Base-by-base conservation (phyloP, 2,888 invertebrate genomes). In the Lycia hirtaria region DNA sequence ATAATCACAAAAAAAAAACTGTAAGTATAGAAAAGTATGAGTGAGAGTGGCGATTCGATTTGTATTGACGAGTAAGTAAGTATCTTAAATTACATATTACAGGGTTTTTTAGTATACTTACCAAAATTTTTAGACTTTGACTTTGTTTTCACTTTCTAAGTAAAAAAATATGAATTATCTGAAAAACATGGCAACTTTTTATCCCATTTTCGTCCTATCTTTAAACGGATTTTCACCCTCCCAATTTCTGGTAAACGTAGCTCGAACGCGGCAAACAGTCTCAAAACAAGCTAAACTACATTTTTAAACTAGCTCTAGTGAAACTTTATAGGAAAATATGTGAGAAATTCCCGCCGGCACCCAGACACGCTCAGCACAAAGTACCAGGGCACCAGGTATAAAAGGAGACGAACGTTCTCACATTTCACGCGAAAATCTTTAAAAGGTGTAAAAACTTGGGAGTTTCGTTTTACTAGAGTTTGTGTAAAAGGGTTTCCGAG, bases 271-370 rank as follows among this genome's bases (percentile, higher is more conserved):
- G 30, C 17, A 49, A 22, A 45, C 45, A 33, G 24, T 30, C n/a
- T 28, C 33, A 43, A 57, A 62, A 60, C 49, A 52, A 52, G 17
- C 47, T 33, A 12, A 51, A 51, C 22, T 44, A 53, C 41, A 49
- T 51, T 57, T 60, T 56, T 49, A 54, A 59, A 59, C 56, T 43
- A 37, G 59, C 43, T 59, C 40, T 30, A 62, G 41, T 52, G 54
- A 62, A 65, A 57, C 48, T 61, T 65, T 38, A 55, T 40, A 54
- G 54, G 49, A 35, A 60, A 60, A 56, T 44, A 56, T 56, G 53
- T 40, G 49, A 58, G 53, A 61, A 52, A 57, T 58, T 56, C 44
- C 58, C 49, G 12, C 43, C 17, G 15, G 49, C 49, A 60, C 37
- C 48, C 22, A 38, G 32, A 32, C 48, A 37, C 32, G 44, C 33